Conservation (phyloP, 2,797 vertebrate genomes). For the Lophotriccus pileatus region DNA sequence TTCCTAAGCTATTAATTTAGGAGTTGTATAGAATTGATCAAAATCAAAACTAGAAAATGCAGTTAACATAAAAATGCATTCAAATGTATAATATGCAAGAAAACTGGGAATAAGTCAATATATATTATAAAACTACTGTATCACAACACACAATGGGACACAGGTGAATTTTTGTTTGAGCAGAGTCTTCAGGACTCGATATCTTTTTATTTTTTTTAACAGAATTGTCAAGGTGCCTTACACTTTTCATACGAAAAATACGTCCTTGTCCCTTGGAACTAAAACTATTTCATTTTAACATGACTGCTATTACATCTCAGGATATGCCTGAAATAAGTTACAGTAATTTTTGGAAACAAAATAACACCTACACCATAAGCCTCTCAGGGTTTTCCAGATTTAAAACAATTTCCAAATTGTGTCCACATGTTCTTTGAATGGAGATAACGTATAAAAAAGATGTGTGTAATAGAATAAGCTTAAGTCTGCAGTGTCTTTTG, state of each 20-base stretch:
- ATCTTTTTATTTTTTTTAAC: neutral
- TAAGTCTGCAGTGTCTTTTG: neutral
- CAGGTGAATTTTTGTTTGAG: neutral
- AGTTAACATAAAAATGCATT: neutral
- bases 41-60: neutral
- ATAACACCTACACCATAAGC: neutral
- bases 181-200: neutral
- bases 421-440: neutral
- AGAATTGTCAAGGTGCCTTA: neutral
- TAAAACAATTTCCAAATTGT: neutral
- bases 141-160: neutral
- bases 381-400: neutral
- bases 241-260: neutral
- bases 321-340: neutral
- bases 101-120: neutral
- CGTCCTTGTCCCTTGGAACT: neutral
- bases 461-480: neutral
- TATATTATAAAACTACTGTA: neutral
- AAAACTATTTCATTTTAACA: neutral
- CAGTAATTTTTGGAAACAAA: constrained; percentile 18
- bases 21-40: neutral
- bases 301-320: neutral
- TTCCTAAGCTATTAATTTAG: neutral
- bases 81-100: neutral
- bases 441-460: neutral